Conservation (phyloP, 2,797 vertebrate species). For the Prunella strophiata region DNA sequence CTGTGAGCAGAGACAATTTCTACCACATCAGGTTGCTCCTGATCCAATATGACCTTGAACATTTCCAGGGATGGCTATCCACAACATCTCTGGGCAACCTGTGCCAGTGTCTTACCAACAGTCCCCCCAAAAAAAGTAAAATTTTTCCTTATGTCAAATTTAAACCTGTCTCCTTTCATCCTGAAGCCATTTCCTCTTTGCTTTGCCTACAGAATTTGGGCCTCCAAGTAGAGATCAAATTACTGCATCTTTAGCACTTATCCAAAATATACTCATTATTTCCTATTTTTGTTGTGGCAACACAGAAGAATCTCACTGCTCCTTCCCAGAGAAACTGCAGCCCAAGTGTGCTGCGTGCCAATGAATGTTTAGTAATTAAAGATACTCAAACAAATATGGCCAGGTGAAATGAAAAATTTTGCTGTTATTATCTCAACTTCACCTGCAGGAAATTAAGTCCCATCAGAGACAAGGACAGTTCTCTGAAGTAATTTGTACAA, state of each 20-base stretch:
- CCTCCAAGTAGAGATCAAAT: not conserved
- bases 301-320: not conserved
- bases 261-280: not conserved
- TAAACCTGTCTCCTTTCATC: not conserved
- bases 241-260: not conserved
- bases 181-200: not conserved
- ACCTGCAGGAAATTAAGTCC: not conserved
- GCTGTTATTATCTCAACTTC: not conserved
- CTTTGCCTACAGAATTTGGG: not conserved
- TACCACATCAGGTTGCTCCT: not conserved
- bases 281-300: not conserved
- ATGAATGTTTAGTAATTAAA: not conserved
- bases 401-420: not conserved
- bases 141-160: not conserved
- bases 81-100: not conserved
- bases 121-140: no score
- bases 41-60: not conserved
- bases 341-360: rapidly evolving
- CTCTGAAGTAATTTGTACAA: not conserved
- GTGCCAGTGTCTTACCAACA: not conserved
- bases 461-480: not conserved
- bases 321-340: not conserved
- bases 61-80: not conserved
- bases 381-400: not conserved
- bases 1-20: not conserved